Base-by-base conservation (phyloP, 2,888 invertebrate species). In the Trissoscelio sp. region DNA sequence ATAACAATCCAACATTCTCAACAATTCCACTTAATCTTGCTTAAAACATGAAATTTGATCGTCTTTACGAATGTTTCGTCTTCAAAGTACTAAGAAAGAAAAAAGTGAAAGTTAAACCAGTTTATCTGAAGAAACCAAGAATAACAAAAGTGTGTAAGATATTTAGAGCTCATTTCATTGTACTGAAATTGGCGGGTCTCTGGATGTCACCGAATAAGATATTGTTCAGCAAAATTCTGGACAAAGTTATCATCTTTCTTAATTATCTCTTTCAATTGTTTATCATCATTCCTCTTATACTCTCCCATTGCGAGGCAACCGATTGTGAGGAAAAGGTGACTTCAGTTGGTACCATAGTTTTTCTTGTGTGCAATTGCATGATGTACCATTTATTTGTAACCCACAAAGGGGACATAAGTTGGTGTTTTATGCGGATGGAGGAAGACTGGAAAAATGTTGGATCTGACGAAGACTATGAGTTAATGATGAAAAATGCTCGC, bases 241-340 rank as follows among this genome's bases (percentile, higher is more conserved):
- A 53, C 11, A 53, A 16, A 14, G 12, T 53, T 6, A 3, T 31
- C 0, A 53, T 53, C 12, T 14, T 11, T 0, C 0, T 53, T 1
- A 31, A 53, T 16, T 53, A 53, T 31, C 14, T 53, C 16, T 53
- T 53, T 31, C 53, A 53, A 2, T 16, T 53, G 3, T 31, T 31
- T 5, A 6, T 53, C 1, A 5, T 53, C 5, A 31, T 53, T 31
- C 31, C 53, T 2, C 6, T 16, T 1, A 3, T 31, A 20, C 9
- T 16, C 9, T 5, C n/a, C n/a, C n/a, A n/a, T n/a, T n/a, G n/a
- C n/a, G n/a, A n/a, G n/a, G n/a, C n/a, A n/a, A n/a, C n/a, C n/a
- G 11, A 7, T 34, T 34, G 34, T 9, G 5, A 2, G 11, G 2
- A 7, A 7, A 5, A 34, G 11, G 34, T 9, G 12, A 9, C 11